These are phyloP conservation scores for Ctenopoma multispine DNA, from an alignment of 2,797 vertebrate species.

Conservation along the genomic window DNA sequence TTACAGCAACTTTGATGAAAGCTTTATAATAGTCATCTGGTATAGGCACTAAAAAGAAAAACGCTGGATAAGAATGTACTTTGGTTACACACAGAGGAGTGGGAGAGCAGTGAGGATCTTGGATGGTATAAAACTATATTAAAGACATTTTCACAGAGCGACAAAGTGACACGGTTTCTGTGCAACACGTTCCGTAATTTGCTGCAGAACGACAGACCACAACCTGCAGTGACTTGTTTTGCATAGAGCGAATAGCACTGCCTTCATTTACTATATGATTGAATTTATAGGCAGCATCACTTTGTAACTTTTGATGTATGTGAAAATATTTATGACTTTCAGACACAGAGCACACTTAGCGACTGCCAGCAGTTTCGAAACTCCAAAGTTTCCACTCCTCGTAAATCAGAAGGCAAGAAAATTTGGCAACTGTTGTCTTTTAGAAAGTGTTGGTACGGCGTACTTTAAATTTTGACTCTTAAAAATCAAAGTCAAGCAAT, in stretches of 20 bases:
- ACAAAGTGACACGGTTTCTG: not conserved
- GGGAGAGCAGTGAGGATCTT: constrained; percentile 45
- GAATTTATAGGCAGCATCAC: constrained; percentile 12
- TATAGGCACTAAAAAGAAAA: constrained; percentile 25
- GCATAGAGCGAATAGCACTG: not conserved
- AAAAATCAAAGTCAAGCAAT: constrained; percentile 44
- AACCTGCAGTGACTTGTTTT: constrained; percentile 15
- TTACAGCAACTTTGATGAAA: constrained; percentile 58
- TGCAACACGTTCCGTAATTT: constrained; percentile 14
- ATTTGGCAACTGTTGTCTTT: constrained; percentile 33
- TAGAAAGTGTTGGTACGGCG: constrained; percentile 20
- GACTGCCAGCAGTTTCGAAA: constrained; percentile 74
- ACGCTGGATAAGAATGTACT: constrained; percentile 14
- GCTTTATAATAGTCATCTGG: constrained; percentile 50
- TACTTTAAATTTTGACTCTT: constrained; percentile 40
- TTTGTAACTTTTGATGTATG: constrained; percentile 7
- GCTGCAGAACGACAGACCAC: constrained; percentile 32
- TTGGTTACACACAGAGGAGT: not conserved
- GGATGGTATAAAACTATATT: constrained; percentile 26
- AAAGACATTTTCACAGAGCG: not conserved
- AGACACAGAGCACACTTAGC: constrained; percentile 22
- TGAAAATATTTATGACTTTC: constrained; percentile 32
- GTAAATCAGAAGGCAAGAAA: constrained; percentile 16
- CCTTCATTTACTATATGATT: not conserved
- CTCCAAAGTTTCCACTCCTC: constrained; percentile 13